phyloP scores from a whole-genome alignment of 1,140 invertebrate genomes.

The Drosophila sproati region DNA sequence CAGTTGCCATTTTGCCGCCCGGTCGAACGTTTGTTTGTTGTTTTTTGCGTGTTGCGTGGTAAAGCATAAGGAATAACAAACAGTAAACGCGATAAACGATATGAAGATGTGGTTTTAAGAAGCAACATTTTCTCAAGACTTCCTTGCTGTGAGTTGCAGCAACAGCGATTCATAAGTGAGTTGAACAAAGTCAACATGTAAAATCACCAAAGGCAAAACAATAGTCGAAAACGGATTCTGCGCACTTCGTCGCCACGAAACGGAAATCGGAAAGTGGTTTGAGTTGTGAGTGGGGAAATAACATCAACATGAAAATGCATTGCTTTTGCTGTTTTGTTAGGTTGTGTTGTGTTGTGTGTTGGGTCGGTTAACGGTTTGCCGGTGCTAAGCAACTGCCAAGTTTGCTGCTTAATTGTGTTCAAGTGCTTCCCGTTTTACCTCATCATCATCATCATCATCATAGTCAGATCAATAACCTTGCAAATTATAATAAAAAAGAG shows the following conservation, averaged over 20 bases:
- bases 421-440: constrained; percentile 28
- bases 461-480: constrained; percentile 69
- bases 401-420: constrained; percentile 11
- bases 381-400: constrained; percentile 22
- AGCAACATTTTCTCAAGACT: not conserved
- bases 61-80: not conserved
- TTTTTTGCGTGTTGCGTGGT: constrained; percentile 56
- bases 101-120: constrained; percentile 21
- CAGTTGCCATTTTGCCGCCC: constrained; percentile 73
- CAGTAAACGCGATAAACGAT: constrained; percentile 4
- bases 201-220: constrained; percentile 49
- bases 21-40: constrained; percentile 64
- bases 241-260: constrained; percentile 47
- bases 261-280: constrained; percentile 16
- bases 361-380: constrained; percentile 16
- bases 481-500: not conserved
- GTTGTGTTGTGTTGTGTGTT: not conserved
- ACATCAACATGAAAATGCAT: constrained; percentile 70
- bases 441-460: not conserved
- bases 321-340: not conserved
- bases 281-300: constrained; percentile 33
- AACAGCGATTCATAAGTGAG: constrained; percentile 9
- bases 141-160: constrained; percentile 5
- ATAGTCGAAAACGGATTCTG: constrained; percentile 63
- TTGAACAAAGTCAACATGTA: constrained; percentile 30